Evolutionary conservation across 2,888 invertebrate genomes (phyloP), one percentile per base, ranked within the genome.

Genomic region (Drosophila subsilvestris): DNA sequence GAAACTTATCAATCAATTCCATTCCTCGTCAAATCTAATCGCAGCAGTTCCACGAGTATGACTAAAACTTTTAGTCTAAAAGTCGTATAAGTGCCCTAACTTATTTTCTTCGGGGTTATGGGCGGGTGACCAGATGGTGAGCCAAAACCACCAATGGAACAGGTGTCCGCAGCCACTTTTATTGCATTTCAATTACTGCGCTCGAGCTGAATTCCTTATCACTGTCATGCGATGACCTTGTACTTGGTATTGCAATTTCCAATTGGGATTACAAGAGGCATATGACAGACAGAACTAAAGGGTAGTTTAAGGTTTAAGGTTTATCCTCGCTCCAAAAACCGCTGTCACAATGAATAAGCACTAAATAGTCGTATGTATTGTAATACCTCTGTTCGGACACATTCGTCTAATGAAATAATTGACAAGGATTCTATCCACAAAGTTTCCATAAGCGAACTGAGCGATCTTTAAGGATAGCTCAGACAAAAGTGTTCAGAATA

Each of bases 161-260:
- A 68, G 67, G 67, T 68, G 67, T 68, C 45, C 18, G 9, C 25
- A 29, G 42, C 42, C 25, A 2, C 45, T 43, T 67, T 68, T 69
- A 68, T 68, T 59, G 70, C 59, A 69, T n/a, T 68, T 18, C 17
- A 42, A 29, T 20, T 32, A 12, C 14, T 25, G 18, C 20, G 12
- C 9, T 37, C 44, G 22, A 68, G 50, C 58, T 42, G 67, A 37
- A 5, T 45, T 25, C 32, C 47, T 69, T 68, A 68, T 68, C 67
- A 48, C 10, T 43, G 51, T 14, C 22, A 51, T 17, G 5, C 29
- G 8, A 32, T 72, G 53, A 48, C 55, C 53, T 48, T 73, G 63
- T 57, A 57, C 73, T 57, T 71, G 70, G 65, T 17, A 47, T 9
- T 73, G 73, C 73, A 73, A 53, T 71, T 72, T 25, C 9, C 8